Evolutionary conservation across 2,888 invertebrate species (phyloP), one percentile per base, ranked within the genome.

Genomic region (Eremobia ochroleuca): DNA sequence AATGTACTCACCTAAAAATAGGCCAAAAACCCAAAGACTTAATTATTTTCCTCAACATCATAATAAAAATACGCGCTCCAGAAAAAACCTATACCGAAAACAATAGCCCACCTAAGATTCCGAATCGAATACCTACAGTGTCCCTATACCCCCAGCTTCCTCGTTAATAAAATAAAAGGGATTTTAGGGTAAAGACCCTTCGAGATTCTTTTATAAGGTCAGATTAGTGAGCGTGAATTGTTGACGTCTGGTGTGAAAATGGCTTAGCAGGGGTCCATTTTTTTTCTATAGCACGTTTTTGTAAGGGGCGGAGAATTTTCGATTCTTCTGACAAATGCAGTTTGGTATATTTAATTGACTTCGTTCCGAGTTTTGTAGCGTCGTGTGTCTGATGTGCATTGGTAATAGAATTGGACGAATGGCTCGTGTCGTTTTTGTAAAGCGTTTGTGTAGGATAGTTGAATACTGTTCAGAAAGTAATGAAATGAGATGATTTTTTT

Each of bases 151-250:
- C 81, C 79, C 76, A 64, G 65, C 59, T 66, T 85, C 77, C 89
- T 89, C 90, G 91, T 92, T 94, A 93, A 93, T 94, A 93, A 93
- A 93, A 93, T 93, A 93, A 92, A 91, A 91, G 89, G 89, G 90
- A 92, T 91, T 93, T 91, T 85, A 87, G 91, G 90, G 90, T 89
- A 91, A 87, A 87, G 89, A 83, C 91, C 91, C 91, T 86, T 75
- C 83, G 80, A 89, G 85, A 89, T 89, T 88, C 89, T 88, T 90
- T 90, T 89, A 88, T 90, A 88, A 88, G 90, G 88, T 87, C 87
- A 89, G 90, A 92, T 92, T 92, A 92, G 84, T 81, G 88, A 87
- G 86, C 81, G 86, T 84, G 89, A 88, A 88, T 85, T 89, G 89
- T 90, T 89, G 91, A 90, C 90, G 87, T 90, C 86, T 90, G 88